Evolutionary conservation across 2,888 invertebrate species (phyloP), one percentile per base, ranked within the genome.

Genomic region (Arenicola marina): DNA sequence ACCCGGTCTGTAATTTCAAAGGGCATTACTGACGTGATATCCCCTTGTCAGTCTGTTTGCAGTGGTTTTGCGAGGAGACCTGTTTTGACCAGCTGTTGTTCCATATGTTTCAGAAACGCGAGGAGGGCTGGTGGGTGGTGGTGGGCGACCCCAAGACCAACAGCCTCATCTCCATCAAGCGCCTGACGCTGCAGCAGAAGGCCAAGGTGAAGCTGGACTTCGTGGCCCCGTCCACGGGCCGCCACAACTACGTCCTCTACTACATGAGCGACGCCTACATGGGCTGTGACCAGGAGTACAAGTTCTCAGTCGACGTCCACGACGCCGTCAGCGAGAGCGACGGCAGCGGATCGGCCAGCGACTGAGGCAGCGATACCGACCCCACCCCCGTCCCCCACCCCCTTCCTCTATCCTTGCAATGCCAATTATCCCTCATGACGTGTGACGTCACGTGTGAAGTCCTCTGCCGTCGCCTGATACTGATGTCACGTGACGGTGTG

Each of bases 221-320:
- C 84, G 92, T 96, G 38, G 95, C 96, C 32, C 96, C 96, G 0
- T 88, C 89, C 65, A 88, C 92, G 0, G 84, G 95, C 4, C 89
- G 91, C 32, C 93, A 95, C 84, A 90, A 91, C 18, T 98, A 96
- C 85, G 94, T 93, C 0, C 86, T 99, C 57, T 99, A 95, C 86
- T 99, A 94, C 85, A 99, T 99, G 96, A 96, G 95, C 76, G 99
- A 99, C 84, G 92, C 97, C 0, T 99, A 99, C 84, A 89, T 99
- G 79, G 99, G 99, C 7, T 99, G 98, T 78, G 99, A 99, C 87
- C 99, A 99, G 85, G 99, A 99, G 85, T 99, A 99, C 86, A 92
- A 92, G 84, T 94, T 99, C 70, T 73, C 71, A 31, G 73, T 86
- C 58, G 78, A 82, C 61, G 83, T 86, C 31, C 59, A 65, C 15